phyloP scores from a whole-genome alignment of 1,140 invertebrate species.

The Drosophila gunungcola region DNA sequence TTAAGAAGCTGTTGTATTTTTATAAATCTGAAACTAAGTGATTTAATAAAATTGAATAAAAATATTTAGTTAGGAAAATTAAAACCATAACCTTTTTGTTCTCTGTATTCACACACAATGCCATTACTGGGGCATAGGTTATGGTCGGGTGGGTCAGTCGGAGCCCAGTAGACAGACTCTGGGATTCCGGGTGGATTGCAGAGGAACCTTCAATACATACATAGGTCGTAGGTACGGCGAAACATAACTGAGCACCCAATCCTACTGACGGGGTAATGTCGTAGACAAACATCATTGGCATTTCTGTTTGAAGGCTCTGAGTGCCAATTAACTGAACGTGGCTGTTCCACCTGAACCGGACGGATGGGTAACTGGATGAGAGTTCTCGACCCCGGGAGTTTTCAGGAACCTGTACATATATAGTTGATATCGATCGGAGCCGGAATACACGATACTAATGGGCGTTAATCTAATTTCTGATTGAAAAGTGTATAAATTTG shows the following conservation, averaged over 20 bases:
- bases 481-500: neutral
- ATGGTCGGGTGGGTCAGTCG: slow-evolving; percentile 10
- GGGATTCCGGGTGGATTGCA: neutral
- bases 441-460: neutral
- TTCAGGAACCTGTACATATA: neutral
- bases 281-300: slow-evolving; percentile 55
- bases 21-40: too few species aligned
- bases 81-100: neutral
- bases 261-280: slow-evolving; percentile 39
- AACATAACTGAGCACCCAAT: slow-evolving; percentile 4
- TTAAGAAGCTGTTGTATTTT: too few species aligned
- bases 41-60: too few species aligned
- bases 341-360: slow-evolving; percentile 29
- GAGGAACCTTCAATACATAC: neutral
- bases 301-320: slow-evolving; percentile 54
- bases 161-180: slow-evolving; percentile 11
- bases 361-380: slow-evolving; percentile 1
- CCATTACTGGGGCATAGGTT: slow-evolving; percentile 28
- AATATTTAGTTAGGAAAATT: neutral
- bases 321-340: slow-evolving; percentile 61
- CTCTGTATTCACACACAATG: slow-evolving; percentile 23
- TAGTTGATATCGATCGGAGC: slow-evolving; percentile 20
- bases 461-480: slow-evolving; percentile 20
- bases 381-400: neutral
- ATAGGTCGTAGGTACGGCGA: neutral